Percentiles rank a stretch among this genome's conserved stretches.
Evolutionary conservation across 1,140 invertebrate genomes (phyloP).

Genomic region (Calliphora vicina): DNA sequence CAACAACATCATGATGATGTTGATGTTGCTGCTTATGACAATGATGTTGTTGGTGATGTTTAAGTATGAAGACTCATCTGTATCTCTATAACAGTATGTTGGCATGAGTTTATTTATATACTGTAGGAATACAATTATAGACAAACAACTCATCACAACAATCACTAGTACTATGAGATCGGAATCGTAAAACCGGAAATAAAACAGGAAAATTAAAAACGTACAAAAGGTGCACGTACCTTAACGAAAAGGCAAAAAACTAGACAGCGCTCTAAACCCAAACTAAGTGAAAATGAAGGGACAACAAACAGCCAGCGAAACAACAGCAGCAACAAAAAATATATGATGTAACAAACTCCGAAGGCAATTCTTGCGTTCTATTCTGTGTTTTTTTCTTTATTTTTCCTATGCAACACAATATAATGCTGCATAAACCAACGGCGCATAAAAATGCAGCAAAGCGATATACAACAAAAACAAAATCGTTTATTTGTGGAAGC

Average conservation of each 20-base stretch:
- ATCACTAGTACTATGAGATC: constrained; percentile 57
- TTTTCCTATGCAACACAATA: not conserved
- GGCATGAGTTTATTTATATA: not conserved
- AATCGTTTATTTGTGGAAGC: not conserved
- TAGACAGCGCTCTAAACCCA: not conserved
- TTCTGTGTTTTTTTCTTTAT: not conserved
- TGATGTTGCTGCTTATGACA: not conserved
- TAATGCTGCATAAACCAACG: not conserved
- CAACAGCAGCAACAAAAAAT: not conserved
- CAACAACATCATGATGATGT: not conserved
- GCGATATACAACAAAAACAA: constrained; percentile 1
- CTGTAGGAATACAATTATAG: constrained; percentile 8
- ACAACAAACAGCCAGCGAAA: constrained; percentile 41
- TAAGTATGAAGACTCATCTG: not conserved
- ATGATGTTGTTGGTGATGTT: not conserved
- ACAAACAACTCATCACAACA: constrained; percentile 41
- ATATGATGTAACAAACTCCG: constrained; percentile 25
- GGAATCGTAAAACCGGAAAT: constrained; percentile 63
- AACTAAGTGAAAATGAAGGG: not conserved
- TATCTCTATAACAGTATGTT: not conserved
- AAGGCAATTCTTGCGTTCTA: constrained; percentile 18
- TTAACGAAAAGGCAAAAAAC: not conserved
- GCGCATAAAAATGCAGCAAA: constrained; percentile 19
- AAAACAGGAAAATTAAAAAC: constrained; percentile 64
- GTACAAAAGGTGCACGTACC: constrained; percentile 59